Evolutionary conservation across 2,113 vertebrate species (phyloP).

Genomic region (Mirza zaza): DNA sequence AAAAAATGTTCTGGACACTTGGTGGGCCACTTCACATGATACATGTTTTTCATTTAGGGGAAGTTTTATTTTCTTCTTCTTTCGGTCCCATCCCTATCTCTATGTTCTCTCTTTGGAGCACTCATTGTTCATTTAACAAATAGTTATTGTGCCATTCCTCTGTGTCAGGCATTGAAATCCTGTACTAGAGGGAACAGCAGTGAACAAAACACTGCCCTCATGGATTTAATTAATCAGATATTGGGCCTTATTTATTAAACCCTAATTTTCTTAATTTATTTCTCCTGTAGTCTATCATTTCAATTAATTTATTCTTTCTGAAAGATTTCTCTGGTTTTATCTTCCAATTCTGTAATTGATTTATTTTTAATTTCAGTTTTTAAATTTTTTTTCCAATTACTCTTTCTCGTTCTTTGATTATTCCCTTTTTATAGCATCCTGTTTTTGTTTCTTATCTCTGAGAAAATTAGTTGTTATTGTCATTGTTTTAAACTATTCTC

Average conservation of each 20-base stretch:
- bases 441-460: not conserved
- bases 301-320: not conserved
- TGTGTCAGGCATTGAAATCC: not conserved
- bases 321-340: not conserved
- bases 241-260: not conserved
- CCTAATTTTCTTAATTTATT: constrained; percentile 13
- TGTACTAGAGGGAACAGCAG: not conserved
- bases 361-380: constrained; percentile 11
- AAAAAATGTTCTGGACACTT: not conserved
- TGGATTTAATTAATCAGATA: not conserved
- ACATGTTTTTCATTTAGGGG: not conserved
- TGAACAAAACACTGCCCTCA: not conserved
- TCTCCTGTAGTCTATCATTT: not conserved
- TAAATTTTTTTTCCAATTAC: not conserved
- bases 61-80: not conserved
- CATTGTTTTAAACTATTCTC: not conserved
- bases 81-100: not conserved
- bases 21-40: not conserved
- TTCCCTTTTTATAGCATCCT: not conserved
- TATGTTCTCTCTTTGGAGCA: not conserved
- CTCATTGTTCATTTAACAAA: not conserved
- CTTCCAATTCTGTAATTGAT: not conserved
- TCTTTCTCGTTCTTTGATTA: not conserved
- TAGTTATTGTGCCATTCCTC: not conserved
- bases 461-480: not conserved